Base-by-base conservation (phyloP, 2,888 invertebrate genomes). In the Agonopterix arenella region DNA sequence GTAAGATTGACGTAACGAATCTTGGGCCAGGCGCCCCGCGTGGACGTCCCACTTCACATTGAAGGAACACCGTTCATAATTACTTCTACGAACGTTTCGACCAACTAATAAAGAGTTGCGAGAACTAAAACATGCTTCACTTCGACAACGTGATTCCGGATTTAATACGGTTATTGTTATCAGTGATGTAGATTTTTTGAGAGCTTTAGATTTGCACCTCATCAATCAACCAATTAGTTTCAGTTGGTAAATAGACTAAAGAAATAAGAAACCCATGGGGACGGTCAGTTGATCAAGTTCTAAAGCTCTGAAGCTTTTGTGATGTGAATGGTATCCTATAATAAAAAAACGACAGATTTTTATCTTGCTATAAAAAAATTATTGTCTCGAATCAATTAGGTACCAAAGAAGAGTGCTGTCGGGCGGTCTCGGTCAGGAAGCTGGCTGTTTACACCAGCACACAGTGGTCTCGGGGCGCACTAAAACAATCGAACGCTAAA, bases 401-500 rank as follows among this genome's bases (percentile, higher is more conserved):
- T 28, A 28, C 28, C 5, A 7, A 28, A 28, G 5, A 28, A 41
- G 7, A 11, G 11, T 18, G 11, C n/a, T 18, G 11, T n/a, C 8
- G 9, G 38, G 41, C 36, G 36, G 41, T 11, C n/a, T 16, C 61
- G 68, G 64, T 69, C 73, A 80, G 79, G 82, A 79, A 83, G 73
- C 73, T 68, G 72, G 69, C 73, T 86, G 84, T 88, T 84, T 88
- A 73, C 78, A 71, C 76, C 75, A 28, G 38, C 47, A 8, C 8
- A 13, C 73, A 67, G 73, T 79, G 80, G 78, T 80, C 83, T 83
- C 78, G 76, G 78, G 73, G 77, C 76, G 77, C 84, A 83, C 88
- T 88, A 88, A 89, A 84, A 89, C 88, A 89, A 89, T 89, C 89
- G 84, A 85, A 81, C 80, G 89, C 84, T 89, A 89, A 89, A 80